Evolutionary conservation across 2,888 invertebrate genomes (phyloP).

Genomic region (Saturnia pavonia): DNA sequence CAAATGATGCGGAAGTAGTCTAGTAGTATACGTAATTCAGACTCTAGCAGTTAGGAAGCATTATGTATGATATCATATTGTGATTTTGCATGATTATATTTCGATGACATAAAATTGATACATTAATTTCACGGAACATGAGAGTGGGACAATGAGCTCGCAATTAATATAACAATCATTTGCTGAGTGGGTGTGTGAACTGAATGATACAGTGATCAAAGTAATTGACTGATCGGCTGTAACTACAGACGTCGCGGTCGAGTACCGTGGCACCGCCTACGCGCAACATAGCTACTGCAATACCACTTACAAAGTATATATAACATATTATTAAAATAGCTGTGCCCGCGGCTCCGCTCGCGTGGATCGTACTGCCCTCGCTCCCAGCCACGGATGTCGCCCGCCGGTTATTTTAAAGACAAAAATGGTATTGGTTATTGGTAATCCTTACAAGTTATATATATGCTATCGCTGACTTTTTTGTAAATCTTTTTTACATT

Average conservation of each 20-base stretch:
- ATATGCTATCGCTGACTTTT: too few relatives aligned
- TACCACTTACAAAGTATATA: conserved; percentile 18
- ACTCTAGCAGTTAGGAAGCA: not conserved
- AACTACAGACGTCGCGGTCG: conserved; percentile 37
- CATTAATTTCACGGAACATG: conserved; percentile 3
- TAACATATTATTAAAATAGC: not conserved
- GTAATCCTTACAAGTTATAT: too few relatives aligned
- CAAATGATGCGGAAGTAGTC: not conserved
- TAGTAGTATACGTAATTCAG: not conserved
- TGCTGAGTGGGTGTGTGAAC: conserved; percentile 47
- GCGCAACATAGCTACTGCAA: conserved; percentile 29
- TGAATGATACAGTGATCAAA: conserved; percentile 48
- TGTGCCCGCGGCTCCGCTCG: too few relatives aligned
- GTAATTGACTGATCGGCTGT: conserved; percentile 46
- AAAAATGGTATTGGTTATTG: too few relatives aligned
- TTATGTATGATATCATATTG: not conserved
- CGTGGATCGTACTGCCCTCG: too few relatives aligned
- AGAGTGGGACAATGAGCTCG: conserved; percentile 46
- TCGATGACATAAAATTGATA: not conserved
- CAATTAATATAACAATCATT: conserved; percentile 37
- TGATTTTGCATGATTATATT: not conserved
- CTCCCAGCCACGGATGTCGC: too few relatives aligned
- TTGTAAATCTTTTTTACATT: too few relatives aligned
- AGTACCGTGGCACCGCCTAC: conserved; percentile 32
- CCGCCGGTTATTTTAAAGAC: too few relatives aligned